Base-by-base conservation (phyloP, 2,888 invertebrate genomes). In the Ichneumoninae sp. region DNA sequence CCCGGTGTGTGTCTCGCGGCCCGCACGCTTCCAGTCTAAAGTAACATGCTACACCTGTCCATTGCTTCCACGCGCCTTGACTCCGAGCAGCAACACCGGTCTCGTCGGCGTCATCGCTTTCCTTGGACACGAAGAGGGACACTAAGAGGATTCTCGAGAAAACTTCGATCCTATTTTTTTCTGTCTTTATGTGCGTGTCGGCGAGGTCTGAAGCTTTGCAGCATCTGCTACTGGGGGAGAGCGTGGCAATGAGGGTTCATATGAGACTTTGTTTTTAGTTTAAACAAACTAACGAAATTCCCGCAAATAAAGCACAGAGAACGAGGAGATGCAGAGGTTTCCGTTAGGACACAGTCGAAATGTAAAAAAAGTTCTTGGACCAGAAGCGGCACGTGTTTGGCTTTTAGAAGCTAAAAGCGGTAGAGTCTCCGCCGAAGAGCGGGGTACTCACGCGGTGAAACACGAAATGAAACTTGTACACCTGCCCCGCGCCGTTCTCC, bases 401-500 rank as follows among this genome's bases (percentile, higher is more conserved):
- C 57, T 69, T 78, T 78, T 78, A 47, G 54, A 54, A 60, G 44
- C 26, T 36, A 16, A 44, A 52, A 16, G 75, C 40, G 66, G 52
- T 69, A 70, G 76, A 77, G 75, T 36, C 65, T 52, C 69, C 75
- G 76, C 81, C 73, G 60, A 54, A 81, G 80, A 82, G 77, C 71
- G 73, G 81, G 74, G 70, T 69, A 75, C 65, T 80, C 79, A 87
- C 86, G 88, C 87, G 89, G 86, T 88, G 89, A 86, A 89, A 91
- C 91, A 91, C 90, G 88, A 92, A 93, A 92, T 91, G 90, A 91
- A 92, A 88, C 88, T 88, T 70, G 69, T 86, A 85, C 92, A 84
- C 85, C 86, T 86, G 85, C 88, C 83, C 84, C 77, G 75, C 66
- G 75, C 87, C 74, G 79, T 83, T 81, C 86, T 73, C 71, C 73